phyloP scores from a whole-genome alignment of 2,888 invertebrate species.

The Glaucopsyche alexis region DNA sequence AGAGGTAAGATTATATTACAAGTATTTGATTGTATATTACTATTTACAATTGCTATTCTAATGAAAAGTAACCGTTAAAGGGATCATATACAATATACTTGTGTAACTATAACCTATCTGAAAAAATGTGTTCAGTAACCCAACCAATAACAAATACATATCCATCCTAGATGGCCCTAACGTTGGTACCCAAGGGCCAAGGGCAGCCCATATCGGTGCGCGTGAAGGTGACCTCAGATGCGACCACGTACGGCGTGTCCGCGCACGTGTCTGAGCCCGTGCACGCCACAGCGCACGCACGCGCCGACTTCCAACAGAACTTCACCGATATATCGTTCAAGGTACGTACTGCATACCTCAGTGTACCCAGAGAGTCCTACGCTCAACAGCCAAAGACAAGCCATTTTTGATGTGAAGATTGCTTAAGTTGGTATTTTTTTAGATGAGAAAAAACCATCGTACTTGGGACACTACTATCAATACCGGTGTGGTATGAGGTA shows the following conservation, averaged over 20 bases:
- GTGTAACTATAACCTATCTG: not conserved
- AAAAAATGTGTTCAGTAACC: not conserved
- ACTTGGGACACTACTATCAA: no score
- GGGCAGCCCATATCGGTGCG: constrained; percentile 57
- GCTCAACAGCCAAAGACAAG: no score
- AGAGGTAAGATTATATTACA: constrained; percentile 53
- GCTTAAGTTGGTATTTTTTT: no score
- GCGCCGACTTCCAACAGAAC: constrained; percentile 51
- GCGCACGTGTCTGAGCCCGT: constrained; percentile 58
- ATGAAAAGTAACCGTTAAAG: no score
- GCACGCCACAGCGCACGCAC: constrained; percentile 57
- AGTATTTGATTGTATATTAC: no score
- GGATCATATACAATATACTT: no score
- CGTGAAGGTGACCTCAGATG: constrained; percentile 51
- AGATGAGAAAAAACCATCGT: no score
- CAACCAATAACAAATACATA: no score
- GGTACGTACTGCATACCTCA: constrained; percentile 43
- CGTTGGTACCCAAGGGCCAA: constrained; percentile 60
- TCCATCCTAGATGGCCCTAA: constrained; percentile 54
- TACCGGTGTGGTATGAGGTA: no score
- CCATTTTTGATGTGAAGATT: no score
- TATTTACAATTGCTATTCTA: no score
- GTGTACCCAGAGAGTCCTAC: no score
- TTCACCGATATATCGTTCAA: constrained; percentile 67
- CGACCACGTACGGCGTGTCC: constrained; percentile 50